A percentile compares a stretch with the other conserved stretches of the same genome.
phyloP scores from a whole-genome alignment of 1,140 invertebrate genomes.

The Atopsyche davidsoni region DNA sequence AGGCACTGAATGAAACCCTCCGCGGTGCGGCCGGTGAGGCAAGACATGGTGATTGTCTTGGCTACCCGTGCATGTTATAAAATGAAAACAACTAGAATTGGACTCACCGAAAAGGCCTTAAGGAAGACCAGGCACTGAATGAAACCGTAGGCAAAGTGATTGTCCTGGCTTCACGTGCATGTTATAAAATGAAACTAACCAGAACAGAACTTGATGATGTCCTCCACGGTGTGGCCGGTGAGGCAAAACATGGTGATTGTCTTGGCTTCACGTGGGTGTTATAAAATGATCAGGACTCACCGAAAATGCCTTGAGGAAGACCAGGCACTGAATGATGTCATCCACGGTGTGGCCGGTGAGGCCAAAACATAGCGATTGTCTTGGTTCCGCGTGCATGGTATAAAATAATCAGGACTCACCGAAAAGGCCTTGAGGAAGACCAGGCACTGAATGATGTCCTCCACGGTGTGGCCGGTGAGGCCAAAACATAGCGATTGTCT shows the following conservation, averaged over 20 bases:
- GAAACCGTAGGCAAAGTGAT: conserved; percentile 85
- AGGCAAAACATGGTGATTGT: no score
- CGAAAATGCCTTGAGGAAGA: conserved; percentile 86
- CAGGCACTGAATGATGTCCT: conserved; percentile 85
- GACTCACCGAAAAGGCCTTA: conserved; percentile 84
- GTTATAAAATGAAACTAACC: conserved; percentile 87
- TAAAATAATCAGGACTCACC: conserved; percentile 58
- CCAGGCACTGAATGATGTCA: conserved; percentile 84
- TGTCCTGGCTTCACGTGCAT: no score
- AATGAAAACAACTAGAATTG: no score
- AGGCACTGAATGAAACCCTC: conserved; percentile 87
- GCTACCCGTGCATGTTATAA: no score
- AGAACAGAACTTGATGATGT: conserved; percentile 86
- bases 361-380: no score
- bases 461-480: conserved; percentile 83
- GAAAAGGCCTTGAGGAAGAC: conserved; percentile 87
- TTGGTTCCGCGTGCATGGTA: background rate
- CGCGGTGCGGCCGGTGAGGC: conserved; percentile 82
- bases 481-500: no score
- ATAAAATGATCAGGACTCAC: no score
- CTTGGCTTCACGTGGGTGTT: no score
- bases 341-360: conserved; percentile 85
- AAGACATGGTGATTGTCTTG: no score
- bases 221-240: conserved; percentile 83
- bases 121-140: conserved; percentile 87